Evolutionary conservation across 2,113 vertebrate species (phyloP).

Genomic region (Corythoichthys haematopterus): DNA sequence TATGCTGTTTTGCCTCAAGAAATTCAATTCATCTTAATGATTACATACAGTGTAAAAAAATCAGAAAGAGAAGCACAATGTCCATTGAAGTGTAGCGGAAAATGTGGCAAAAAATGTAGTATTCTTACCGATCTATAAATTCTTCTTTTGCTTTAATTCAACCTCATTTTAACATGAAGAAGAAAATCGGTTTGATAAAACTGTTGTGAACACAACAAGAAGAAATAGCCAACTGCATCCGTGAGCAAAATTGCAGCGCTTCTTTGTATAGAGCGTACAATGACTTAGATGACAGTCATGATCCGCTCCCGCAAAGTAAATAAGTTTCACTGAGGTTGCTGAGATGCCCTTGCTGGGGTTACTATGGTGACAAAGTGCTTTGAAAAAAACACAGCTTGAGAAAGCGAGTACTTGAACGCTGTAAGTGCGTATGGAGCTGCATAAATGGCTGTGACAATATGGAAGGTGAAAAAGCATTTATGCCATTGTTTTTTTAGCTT

Average conservation of each 20-base stretch:
- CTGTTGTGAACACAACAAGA: neutral
- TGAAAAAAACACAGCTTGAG: slow-evolving; percentile 8
- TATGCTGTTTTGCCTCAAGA: neutral
- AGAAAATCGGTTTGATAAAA: neutral
- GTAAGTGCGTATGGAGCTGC: neutral
- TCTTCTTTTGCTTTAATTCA: neutral
- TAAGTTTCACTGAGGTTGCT: slow-evolving; percentile 40
- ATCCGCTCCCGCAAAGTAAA: slow-evolving; percentile 45
- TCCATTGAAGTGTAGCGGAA: too few relatives aligned
- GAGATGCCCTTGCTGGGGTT: slow-evolving; percentile 51
- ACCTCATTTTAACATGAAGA: neutral
- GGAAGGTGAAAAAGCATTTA: neutral
- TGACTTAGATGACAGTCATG: slow-evolving; percentile 48
- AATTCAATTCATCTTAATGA: neutral
- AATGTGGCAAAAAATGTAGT: neutral
- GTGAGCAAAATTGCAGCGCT: neutral
- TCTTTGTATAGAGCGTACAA: neutral
- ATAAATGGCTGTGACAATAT: neutral
- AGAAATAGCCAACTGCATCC: slow-evolving; percentile 2
- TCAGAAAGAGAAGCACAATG: neutral
- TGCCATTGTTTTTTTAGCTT: neutral
- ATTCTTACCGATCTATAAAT: neutral
- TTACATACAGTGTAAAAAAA: neutral
- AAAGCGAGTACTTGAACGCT: slow-evolving; percentile 15
- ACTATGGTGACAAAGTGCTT: slow-evolving; percentile 47